Evolutionary conservation across 2,888 invertebrate species (phyloP).

Genomic region (Harpalus rufipes): DNA sequence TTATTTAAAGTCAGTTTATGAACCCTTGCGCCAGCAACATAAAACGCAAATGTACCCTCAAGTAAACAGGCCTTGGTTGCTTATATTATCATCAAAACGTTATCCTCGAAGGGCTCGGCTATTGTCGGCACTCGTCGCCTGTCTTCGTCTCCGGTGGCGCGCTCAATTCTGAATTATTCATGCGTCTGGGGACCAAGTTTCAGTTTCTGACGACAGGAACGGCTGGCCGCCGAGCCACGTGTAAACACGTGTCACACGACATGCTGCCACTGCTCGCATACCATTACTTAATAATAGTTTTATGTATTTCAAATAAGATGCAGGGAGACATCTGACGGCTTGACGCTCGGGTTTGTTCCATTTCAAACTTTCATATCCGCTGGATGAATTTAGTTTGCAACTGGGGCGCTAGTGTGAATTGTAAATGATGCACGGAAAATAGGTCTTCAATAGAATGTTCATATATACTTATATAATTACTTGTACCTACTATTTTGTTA

Average conservation of each 20-base stretch:
- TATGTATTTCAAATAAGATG: slow-evolving; percentile 50
- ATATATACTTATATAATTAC: no score
- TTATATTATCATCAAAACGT: slow-evolving; percentile 65
- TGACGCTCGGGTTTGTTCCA: not conserved
- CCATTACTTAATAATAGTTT: slow-evolving; percentile 37
- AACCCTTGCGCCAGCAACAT: slow-evolving; percentile 44
- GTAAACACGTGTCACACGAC: slow-evolving; percentile 52
- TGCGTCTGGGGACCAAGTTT: slow-evolving; percentile 65
- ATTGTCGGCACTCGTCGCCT: slow-evolving; percentile 51
- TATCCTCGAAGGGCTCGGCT: slow-evolving; percentile 54
- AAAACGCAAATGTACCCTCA: slow-evolving; percentile 63
- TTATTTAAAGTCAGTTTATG: slow-evolving; percentile 53
- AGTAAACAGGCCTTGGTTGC: slow-evolving; percentile 63
- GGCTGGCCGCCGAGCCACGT: slow-evolving; percentile 7
- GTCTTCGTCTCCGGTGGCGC: slow-evolving; percentile 27
- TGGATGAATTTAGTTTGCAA: slow-evolving; percentile 34
- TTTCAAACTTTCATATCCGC: slow-evolving; percentile 29
- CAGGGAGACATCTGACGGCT: not conserved
- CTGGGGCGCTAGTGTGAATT: not conserved
- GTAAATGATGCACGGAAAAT: no score
- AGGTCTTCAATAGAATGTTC: no score
- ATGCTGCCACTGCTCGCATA: slow-evolving; percentile 20
- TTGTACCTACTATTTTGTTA: no score
- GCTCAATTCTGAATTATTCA: slow-evolving; percentile 61
- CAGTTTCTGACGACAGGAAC: slow-evolving; percentile 56